Conservation (phyloP, 2,797 vertebrate genomes). For the Lithobates pipiens region DNA sequence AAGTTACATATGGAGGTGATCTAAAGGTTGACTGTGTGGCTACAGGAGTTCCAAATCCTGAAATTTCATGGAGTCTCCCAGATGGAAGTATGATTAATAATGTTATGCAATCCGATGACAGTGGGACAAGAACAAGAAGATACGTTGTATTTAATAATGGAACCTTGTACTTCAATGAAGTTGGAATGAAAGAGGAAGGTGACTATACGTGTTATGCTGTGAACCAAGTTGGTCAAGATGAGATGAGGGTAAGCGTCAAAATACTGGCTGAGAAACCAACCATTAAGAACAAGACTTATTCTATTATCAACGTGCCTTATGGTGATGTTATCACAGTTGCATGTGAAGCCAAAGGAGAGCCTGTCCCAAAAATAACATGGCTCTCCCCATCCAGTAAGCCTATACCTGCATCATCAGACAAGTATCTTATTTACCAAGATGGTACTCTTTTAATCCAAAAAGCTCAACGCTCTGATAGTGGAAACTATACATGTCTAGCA, state of each 20-base stretch:
- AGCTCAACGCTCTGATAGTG: slow-evolving; percentile 85
- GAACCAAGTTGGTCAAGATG: slow-evolving; percentile 91
- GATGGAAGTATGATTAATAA: slow-evolving; percentile 91
- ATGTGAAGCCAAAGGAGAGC: slow-evolving; percentile 84
- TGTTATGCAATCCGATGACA: slow-evolving; percentile 76
- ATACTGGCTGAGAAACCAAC: slow-evolving; percentile 76
- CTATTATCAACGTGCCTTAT: slow-evolving; percentile 76
- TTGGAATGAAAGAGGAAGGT: slow-evolving; percentile 85
- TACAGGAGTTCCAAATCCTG: slow-evolving; percentile 87
- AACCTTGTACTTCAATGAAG: slow-evolving; percentile 89
- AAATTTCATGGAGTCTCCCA: slow-evolving; percentile 91
- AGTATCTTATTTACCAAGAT: slow-evolving; percentile 82
- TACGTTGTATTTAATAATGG: slow-evolving; percentile 92
- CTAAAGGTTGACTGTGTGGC: slow-evolving; percentile 93
- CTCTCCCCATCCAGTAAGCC: slow-evolving; percentile 83
- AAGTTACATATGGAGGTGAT: slow-evolving; percentile 82
- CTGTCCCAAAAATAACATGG: slow-evolving; percentile 83
- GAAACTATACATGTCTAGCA: slow-evolving; percentile 90
- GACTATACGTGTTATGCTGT: slow-evolving; percentile 93
- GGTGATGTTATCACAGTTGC: slow-evolving; percentile 78
- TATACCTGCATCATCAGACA: slow-evolving; percentile 79
- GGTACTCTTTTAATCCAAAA: slow-evolving; percentile 87
- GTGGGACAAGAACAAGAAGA: slow-evolving; percentile 77
- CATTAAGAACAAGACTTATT: slow-evolving; percentile 76
- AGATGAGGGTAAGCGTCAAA: slow-evolving; percentile 89